These are phyloP conservation scores for Synanthedon myopaeformis DNA, from an alignment of 2,888 invertebrate species.

Conservation along the genomic window DNA sequence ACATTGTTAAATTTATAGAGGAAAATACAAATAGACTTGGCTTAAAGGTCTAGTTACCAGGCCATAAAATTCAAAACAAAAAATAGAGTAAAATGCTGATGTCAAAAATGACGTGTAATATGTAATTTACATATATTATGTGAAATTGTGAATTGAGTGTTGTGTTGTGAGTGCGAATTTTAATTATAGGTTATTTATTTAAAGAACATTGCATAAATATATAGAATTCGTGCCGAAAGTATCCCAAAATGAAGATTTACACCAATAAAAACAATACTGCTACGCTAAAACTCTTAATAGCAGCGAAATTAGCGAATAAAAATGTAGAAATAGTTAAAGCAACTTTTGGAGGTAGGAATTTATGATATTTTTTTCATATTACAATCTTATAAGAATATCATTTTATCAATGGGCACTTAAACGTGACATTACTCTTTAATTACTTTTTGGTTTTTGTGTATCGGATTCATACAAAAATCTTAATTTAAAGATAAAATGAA, in stretches of 20 bases:
- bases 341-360: slow-evolving; percentile 69
- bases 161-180: no score
- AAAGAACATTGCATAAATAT: no score
- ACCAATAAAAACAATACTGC: slow-evolving; percentile 84
- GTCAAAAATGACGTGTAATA: no score
- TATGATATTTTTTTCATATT: not conserved
- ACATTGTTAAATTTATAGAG: no score
- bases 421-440: not conserved
- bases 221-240: not conserved
- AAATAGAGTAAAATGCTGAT: no score
- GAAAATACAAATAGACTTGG: no score
- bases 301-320: slow-evolving; percentile 74
- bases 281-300: slow-evolving; percentile 78
- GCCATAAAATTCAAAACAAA: no score
- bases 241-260: slow-evolving; percentile 74
- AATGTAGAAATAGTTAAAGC: slow-evolving; percentile 69
- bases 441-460: not conserved
- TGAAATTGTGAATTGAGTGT: no score
- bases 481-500: not conserved
- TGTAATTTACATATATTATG: no score
- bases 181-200: no score
- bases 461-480: not conserved
- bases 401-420: not conserved
- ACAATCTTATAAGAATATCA: not conserved
- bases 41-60: no score